Base-by-base conservation (phyloP, 2,888 invertebrate species). In the Habrosyne pyritoides region DNA sequence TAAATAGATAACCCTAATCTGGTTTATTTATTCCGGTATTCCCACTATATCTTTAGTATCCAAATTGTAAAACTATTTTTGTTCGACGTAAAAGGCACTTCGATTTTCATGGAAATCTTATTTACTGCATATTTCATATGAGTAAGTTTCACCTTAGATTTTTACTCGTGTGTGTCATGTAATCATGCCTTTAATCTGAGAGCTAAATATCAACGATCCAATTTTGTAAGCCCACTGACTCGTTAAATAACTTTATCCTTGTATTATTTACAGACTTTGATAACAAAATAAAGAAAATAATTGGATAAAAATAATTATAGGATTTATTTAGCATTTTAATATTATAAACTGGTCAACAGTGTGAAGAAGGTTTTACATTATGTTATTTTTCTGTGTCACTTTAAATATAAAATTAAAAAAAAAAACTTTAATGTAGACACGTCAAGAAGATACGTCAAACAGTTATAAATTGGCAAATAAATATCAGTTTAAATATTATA, bases 231-330 rank as follows among this genome's bases (percentile, higher is more conserved):
- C 52, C 52, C 61, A 60, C 53, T 61, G 59, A 53, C 47, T 61
- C 55, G 61, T 52, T 56, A 63, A 64, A 64, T 63, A 53, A 66
- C 59, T 52, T 59, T 56, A 56, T 54, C 14, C 46, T 14, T 53
- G 49, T 47, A 52, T 49, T 52, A 56, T 50, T 30, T n/a, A 51
- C 49, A 48, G 24, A 47, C 21, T 24, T 22, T 22, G 47, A 47
- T 22, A 24, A 21, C 5, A 7, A 21, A 47, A 22, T 47, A 47
- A 22, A 47, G 21, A 12, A 42, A 42, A 18, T 18, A 42, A 18
- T 8, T 42, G 42, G 18, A 36, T 14, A 8, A 36, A 14, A 14
- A 30, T 10, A 33, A 33, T n/a, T n/a, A 33, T n/a, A n/a, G n/a
- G n/a, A n/a, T n/a, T n/a, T n/a, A n/a, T n/a, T n/a, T n/a, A n/a